Evolutionary conservation across 2,113 vertebrate genomes (phyloP).

Genomic region (Solea senegalensis): DNA sequence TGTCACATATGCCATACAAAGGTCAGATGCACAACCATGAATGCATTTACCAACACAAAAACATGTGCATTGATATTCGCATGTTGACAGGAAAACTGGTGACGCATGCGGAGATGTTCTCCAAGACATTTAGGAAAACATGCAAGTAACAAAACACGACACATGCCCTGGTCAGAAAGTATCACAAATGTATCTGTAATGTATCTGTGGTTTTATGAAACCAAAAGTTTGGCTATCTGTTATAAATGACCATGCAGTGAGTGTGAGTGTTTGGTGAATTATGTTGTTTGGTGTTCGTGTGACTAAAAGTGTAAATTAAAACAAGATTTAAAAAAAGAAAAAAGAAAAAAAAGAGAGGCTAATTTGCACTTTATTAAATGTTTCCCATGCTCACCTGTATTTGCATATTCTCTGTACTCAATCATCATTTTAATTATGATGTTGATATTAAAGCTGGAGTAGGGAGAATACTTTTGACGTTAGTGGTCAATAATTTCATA

Average conservation of each 20-base stretch:
- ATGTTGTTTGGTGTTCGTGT: not conserved
- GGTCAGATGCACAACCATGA: constrained; percentile 27
- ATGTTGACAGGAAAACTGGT: constrained; percentile 17
- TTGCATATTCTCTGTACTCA: not conserved
- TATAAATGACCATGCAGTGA: not conserved
- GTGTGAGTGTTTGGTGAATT: constrained; percentile 1
- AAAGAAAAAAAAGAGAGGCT: not conserved
- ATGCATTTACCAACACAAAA: constrained; percentile 44
- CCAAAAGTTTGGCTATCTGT: not conserved
- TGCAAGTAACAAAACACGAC: constrained; percentile 54
- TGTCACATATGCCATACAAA: constrained; percentile 21
- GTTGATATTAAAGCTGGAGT: too few relatives aligned
- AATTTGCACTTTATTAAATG: not conserved
- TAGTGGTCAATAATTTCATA: too few relatives aligned
- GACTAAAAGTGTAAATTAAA: not conserved
- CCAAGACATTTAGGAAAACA: constrained; percentile 29
- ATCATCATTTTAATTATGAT: not conserved
- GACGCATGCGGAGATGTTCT: constrained; percentile 56
- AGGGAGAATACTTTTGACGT: too few relatives aligned
- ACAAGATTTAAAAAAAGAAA: not conserved
- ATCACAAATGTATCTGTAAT: not conserved
- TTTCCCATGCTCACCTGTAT: not conserved
- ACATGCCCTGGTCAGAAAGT: constrained; percentile 18
- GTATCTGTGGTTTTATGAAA: constrained; percentile 8
- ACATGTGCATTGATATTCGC: constrained; percentile 41